A percentile compares a stretch with the other conserved stretches of the same genome.
Evolutionary conservation across 2,797 vertebrate species (phyloP).

Genomic region (Microhierax caerulescens): DNA sequence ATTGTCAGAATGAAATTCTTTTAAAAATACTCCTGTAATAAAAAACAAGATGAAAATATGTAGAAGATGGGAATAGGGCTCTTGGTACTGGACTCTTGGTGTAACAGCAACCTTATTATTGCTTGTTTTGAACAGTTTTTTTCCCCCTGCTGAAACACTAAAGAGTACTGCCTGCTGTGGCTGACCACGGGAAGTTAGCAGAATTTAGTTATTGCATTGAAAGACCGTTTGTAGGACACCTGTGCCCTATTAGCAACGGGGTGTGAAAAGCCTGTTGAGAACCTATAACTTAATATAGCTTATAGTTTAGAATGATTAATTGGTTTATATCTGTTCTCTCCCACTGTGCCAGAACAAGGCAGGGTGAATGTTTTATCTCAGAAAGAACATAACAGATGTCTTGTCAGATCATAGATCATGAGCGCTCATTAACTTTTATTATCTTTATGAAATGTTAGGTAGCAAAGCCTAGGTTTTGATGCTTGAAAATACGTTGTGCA

Average conservation of each 20-base stretch:
- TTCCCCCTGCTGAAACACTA: neutral
- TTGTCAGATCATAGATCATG: slow-evolving; percentile 76
- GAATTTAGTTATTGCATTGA: slow-evolving; percentile 43
- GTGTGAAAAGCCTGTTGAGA: slow-evolving; percentile 68
- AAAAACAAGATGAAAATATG: neutral
- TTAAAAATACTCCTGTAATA: neutral
- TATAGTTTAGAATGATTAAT: slow-evolving; percentile 74
- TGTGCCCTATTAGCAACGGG: slow-evolving; percentile 56
- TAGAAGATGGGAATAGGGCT: neutral
- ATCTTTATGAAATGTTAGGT: slow-evolving; percentile 77
- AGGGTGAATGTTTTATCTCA: slow-evolving; percentile 57
- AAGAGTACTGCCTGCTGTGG: neutral
- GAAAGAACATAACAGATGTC: slow-evolving; percentile 75
- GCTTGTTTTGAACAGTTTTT: neutral
- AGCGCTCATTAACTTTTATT: slow-evolving; percentile 79
- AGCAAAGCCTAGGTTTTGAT: slow-evolving; percentile 70
- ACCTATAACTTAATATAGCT: slow-evolving; percentile 71
- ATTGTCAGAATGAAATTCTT: neutral
- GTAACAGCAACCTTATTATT: neutral
- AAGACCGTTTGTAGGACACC: slow-evolving; percentile 60
- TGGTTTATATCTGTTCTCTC: slow-evolving; percentile 65
- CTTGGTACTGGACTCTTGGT: neutral
- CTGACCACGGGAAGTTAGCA: neutral
- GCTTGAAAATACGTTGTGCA: slow-evolving; percentile 66
- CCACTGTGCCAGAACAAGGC: slow-evolving; percentile 64